Base-by-base conservation (phyloP, 2,797 vertebrate species). In the Myotis findleyi region DNA sequence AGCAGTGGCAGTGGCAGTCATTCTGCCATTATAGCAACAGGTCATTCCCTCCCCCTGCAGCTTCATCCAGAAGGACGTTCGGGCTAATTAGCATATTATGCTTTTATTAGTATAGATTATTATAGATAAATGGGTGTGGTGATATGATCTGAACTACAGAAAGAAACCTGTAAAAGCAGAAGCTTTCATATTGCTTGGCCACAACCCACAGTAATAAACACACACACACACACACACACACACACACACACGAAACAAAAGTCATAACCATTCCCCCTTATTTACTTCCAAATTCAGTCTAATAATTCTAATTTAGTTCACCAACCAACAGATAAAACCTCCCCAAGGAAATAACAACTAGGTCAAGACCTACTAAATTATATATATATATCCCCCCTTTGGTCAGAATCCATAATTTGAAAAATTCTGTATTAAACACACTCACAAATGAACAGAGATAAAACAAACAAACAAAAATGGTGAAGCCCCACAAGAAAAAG, bases 151-250 rank as follows among this genome's bases (percentile, higher is more conserved):
- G 6, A 82, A 94, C 17, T 81, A 85, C 2, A 84, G 33, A 71
- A 73, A 51, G n/a, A 77, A 79, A 91, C 20, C 23, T 91, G 49
- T 90, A 83, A 80, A 83, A 47, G 69, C 30, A 95, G 36, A n/a
- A 44, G 64, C 44, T 84, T 91, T 85, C 36, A 33, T 71, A 36
- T 10, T 36, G 6, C 73, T 73, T 71, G 27, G 69, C 21, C 20
- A 92, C 21, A 68, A 82, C 12, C 38, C 11, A 81, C 5, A 38
- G 9, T 53, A 69, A 89, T 59, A 87, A 87, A 93, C 30, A 81
- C 2, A 83, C 16, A 66, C 17, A 71, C 4, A 64, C 5, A 27
- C 44, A 89, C 62, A 12, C 77, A 59, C 25, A 59, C 57, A 59
- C 25, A 91, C 59, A 62, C 21, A 68, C 27, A 69, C 7, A 64